phyloP scores from a whole-genome alignment of 64 coral and sea anemone species.

The Stichodactyla helianthus region DNA sequence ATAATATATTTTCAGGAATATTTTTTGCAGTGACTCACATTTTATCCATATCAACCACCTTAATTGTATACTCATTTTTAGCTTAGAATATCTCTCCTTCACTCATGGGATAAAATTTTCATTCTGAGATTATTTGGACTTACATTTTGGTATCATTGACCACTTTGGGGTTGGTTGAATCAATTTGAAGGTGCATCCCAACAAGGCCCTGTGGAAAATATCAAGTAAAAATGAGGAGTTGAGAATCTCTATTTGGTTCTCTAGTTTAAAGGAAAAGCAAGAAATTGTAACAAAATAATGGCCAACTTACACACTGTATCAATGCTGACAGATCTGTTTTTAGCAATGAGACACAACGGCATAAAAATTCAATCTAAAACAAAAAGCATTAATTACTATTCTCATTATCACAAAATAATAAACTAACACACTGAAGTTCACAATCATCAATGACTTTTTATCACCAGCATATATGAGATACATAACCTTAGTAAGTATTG shows the following conservation, averaged over 20 bases:
- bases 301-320: constrained; percentile 44
- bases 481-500: no score
- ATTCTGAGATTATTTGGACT: not conserved
- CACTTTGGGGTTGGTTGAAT: not conserved
- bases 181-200: constrained; percentile 38
- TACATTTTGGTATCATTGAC: constrained; percentile 48
- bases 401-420: not conserved
- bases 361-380: constrained; percentile 52
- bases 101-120: no score
- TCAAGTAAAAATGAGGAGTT: not conserved
- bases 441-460: no score
- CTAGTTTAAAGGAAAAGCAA: no score
- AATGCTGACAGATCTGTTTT: constrained; percentile 43
- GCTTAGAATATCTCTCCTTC: no score
- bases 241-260: not conserved
- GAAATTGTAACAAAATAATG: not conserved
- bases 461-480: no score
- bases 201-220: constrained; percentile 49
- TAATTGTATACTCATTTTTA: no score
- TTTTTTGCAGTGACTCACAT: no score
- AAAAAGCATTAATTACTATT: not conserved
- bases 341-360: constrained; percentile 47
- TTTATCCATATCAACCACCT: no score
- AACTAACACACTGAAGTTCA: no score
- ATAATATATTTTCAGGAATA: no score